Evolutionary conservation across 1,140 invertebrate genomes (phyloP).

Genomic region (Copidosoma floridanum): DNA sequence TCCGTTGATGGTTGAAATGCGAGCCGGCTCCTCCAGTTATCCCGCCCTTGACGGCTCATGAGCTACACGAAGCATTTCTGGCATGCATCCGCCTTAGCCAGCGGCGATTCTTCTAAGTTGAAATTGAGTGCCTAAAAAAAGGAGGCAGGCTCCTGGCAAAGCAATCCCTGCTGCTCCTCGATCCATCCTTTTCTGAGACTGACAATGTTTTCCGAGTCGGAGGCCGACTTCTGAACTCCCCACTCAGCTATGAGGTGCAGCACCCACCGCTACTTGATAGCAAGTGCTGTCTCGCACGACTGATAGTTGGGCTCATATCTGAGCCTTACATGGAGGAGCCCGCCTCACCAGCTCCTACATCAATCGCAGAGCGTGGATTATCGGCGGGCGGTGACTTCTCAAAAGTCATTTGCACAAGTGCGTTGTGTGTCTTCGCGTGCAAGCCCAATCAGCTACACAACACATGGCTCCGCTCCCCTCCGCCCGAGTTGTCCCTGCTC

Average conservation of each 20-base stretch:
- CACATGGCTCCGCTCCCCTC: background rate
- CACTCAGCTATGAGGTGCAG: background rate
- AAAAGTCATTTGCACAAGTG: no score
- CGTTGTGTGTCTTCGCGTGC: background rate
- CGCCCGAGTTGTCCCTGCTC: background rate
- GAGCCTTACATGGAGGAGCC: no score
- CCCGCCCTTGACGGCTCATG: background rate
- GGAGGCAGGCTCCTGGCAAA: no score
- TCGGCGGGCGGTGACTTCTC: no score
- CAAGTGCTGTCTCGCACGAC: no score
- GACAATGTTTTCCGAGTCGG: background rate
- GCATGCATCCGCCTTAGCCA: background rate
- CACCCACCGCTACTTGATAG: background rate
- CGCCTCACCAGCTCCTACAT: no score
- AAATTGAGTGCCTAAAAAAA: background rate
- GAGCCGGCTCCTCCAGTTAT: no score
- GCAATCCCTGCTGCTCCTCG: background rate
- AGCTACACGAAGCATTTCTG: background rate
- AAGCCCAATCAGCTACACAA: background rate
- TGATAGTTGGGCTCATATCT: no score
- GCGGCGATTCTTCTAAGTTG: background rate
- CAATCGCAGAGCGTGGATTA: no score
- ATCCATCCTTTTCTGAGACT: background rate
- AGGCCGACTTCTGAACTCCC: background rate
- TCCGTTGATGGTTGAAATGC: no score